Evolutionary conservation across 2,797 vertebrate species (phyloP), one percentile per base, ranked within the genome.

Genomic region (Phataginus tetradactyla): DNA sequence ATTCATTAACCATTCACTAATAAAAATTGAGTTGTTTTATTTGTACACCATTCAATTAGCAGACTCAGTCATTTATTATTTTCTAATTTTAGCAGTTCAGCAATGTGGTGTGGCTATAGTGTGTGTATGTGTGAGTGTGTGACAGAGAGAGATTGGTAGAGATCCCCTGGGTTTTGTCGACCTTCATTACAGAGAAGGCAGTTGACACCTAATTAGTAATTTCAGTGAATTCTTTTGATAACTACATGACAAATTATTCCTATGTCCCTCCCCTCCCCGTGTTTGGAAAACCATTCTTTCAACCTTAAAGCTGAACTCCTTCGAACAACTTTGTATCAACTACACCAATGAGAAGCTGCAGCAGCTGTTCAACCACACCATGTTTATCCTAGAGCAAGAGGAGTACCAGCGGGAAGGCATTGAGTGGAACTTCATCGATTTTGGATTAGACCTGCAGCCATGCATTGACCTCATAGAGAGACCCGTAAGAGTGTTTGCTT

Each of bases 391-490:
- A 98, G 99, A 99, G 99, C 99, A 99, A 98, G 99, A 99, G 97
- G 99, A 99, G 94, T 99, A 99, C 98, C 99, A 99, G 98, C 99
- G 99, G 0, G 99, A 99, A 98, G 99, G 99, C 94, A 99, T 99
- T 32, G 99, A 99, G 98, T 99, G 99, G 99, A 99, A 99, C 98
- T 99, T 99, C 98, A 99, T 99, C 34, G 99, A 99, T 98, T 99
- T 99, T 0, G 99, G 99, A 69, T 98, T 99, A 2, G 99, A 99
- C 91, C 99, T 99, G 97, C 99, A 99, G 98, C 99, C 99, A 29
- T 99, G 99, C 98, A 99, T 99, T 25, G 99, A 99, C 88, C 99
- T 99, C 85, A 99, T 99, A 0, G 99, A 99, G 98, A 99, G 99
- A 95, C 99, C 99, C 0, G 99, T 99, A 96, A 99, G 99, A 97